Percentiles rank a stretch among this genome's conserved stretches.
Evolutionary conservation across 2,888 invertebrate genomes (phyloP).

Genomic region (Nymphalis urticae): DNA sequence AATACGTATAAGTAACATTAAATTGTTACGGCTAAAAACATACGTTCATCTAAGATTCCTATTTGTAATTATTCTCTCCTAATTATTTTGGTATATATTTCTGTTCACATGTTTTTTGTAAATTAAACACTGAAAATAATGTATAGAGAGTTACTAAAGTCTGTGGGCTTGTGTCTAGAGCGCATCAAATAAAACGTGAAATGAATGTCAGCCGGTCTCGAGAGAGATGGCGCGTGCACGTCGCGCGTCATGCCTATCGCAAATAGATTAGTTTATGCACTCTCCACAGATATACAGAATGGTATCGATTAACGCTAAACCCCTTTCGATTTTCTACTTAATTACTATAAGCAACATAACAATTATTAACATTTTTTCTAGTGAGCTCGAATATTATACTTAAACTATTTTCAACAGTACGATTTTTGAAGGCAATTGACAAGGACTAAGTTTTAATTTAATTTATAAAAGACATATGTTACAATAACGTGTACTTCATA

Average conservation of each 20-base stretch:
- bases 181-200: slow-evolving; percentile 49
- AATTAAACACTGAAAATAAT: neutral
- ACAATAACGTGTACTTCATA: too few species aligned
- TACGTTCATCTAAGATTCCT: too few species aligned
- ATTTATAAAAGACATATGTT: too few species aligned
- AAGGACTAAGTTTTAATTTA: too few species aligned
- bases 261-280: slow-evolving; percentile 57
- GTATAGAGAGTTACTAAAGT: slow-evolving; percentile 23
- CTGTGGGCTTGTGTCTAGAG: slow-evolving; percentile 33
- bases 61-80: too few species aligned
- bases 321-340: slow-evolving; percentile 13
- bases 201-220: slow-evolving; percentile 48
- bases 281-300: slow-evolving; percentile 41
- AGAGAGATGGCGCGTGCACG: slow-evolving; percentile 46
- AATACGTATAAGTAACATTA: too few species aligned
- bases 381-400: too few species aligned
- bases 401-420: too few species aligned
- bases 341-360: neutral
- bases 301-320: slow-evolving; percentile 40
- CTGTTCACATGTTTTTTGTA: neutral
- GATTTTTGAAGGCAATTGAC: too few species aligned
- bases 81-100: too few species aligned
- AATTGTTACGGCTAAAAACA: too few species aligned
- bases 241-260: slow-evolving; percentile 48
- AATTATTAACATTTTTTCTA: neutral